Evolutionary conservation across 2,888 invertebrate species (phyloP).

Genomic region (Peribatodes rhomboidaria): DNA sequence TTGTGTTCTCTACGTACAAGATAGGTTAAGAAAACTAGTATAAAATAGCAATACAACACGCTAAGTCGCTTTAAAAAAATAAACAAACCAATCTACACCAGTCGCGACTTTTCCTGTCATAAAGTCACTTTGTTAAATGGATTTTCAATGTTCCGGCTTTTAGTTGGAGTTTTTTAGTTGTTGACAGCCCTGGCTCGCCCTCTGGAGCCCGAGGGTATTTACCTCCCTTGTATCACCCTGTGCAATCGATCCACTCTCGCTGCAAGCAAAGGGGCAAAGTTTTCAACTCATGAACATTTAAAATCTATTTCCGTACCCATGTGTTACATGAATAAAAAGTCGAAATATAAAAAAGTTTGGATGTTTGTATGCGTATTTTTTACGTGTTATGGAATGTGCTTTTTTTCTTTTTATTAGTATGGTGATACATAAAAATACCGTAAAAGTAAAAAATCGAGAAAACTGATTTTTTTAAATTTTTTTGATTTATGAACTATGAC

Average conservation of each 20-base stretch:
- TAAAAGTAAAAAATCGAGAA: neutral
- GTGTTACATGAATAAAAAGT: conserved; percentile 4
- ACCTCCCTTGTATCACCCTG: conserved; percentile 57
- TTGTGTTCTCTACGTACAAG: too few species aligned
- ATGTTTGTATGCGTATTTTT: neutral
- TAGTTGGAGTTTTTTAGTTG: conserved; percentile 33
- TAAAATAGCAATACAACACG: too few species aligned
- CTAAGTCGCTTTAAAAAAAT: neutral
- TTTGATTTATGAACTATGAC: too few species aligned
- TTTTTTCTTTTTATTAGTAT: conserved; percentile 2
- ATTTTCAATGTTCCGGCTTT: conserved; percentile 11
- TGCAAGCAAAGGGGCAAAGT: conserved; percentile 43
- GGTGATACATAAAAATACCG: neutral
- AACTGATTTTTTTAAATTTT: too few species aligned
- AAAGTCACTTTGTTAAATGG: conserved; percentile 19
- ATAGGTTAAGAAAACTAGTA: too few species aligned
- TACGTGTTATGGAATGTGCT: neutral
- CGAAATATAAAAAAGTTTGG: conserved; percentile 7
- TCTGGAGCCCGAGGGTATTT: conserved; percentile 51
- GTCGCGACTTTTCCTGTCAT: neutral
- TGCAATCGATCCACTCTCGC: conserved; percentile 69
- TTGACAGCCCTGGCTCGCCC: conserved; percentile 45
- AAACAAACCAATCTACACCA: neutral
- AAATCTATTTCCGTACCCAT: conserved; percentile 3
- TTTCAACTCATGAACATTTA: conserved; percentile 22